These are phyloP conservation scores for Drosophila ogumai DNA, from an alignment of 1,140 invertebrate genomes.

Conservation along the genomic window DNA sequence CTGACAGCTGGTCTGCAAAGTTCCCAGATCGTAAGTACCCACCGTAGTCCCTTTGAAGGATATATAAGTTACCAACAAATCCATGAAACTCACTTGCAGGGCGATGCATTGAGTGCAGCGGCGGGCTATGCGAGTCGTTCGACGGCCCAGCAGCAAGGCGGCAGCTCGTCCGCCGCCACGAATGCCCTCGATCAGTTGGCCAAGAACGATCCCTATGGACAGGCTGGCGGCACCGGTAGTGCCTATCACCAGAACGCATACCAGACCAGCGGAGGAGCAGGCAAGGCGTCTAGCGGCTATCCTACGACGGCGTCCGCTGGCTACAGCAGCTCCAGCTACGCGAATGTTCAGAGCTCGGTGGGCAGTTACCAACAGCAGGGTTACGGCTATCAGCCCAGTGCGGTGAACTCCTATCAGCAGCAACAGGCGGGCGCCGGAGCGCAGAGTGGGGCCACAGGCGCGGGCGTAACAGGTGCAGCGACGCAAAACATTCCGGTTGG, in stretches of 20 bases:
- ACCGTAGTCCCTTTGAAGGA: neutral
- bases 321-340: slow-evolving; percentile 76
- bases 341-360: slow-evolving; percentile 81
- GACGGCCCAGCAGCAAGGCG: slow-evolving; percentile 56
- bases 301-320: slow-evolving; percentile 66
- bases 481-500: slow-evolving; percentile 84
- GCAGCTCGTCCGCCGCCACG: slow-evolving; percentile 28
- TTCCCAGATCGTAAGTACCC: slow-evolving; percentile 76
- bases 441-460: slow-evolving; percentile 60
- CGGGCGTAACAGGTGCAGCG: slow-evolving; percentile 52
- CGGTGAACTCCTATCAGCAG: slow-evolving; percentile 82
- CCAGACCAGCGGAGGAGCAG: slow-evolving; percentile 63
- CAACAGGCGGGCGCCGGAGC: slow-evolving; percentile 59
- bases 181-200: slow-evolving; percentile 79
- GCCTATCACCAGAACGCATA: slow-evolving; percentile 82
- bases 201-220: slow-evolving; percentile 82
- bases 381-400: slow-evolving; percentile 80
- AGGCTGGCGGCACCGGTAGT: slow-evolving; percentile 50
- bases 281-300: slow-evolving; percentile 69
- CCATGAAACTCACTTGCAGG: slow-evolving; percentile 35
- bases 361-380: slow-evolving; percentile 80
- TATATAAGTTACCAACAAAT: neutral
- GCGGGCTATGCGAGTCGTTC: slow-evolving; percentile 68
- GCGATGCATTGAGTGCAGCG: slow-evolving; percentile 68
- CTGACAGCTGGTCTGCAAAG: slow-evolving; percentile 74